Evolutionary conservation across 2,797 vertebrate species (phyloP), one percentile per base, ranked within the genome.

Genomic region (Chromis chromis): DNA sequence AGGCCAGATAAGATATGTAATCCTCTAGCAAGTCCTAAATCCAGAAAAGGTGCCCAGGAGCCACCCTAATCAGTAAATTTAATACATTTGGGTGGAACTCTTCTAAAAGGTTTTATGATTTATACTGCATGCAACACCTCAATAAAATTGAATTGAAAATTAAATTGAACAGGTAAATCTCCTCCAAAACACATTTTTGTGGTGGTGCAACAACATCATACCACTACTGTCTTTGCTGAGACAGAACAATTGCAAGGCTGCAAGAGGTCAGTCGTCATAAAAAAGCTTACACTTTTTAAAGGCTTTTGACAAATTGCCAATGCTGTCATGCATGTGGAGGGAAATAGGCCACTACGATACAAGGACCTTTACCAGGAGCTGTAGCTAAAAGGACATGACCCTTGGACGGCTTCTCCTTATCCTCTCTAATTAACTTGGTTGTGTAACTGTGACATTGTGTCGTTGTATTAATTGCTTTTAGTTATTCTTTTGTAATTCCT

Each of bases 401-500:
- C 2, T 33, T 27, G 46, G 19, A 24, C 54, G 36, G 36, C 42
- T 39, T 17, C 22, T 48, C 40, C 12, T 36, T 27, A 24, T 60
- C 1, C 27, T 50, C 33, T 55, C 5, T 11, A 48, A 10, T 1
- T 17, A n/a, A 25, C 3, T 42, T 64, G 44, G 33, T 48, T 74
- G 49, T 42, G 9, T 36, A 28, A 64, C 50, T 33, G 40, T 66
- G 40, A 71, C 59, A 53, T 72, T 9, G 7, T 31, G 31, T 31
- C 22, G 44, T 42, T 19, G 46, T 17, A 28, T 25, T 13, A 61
- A 56, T 46, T 19, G 27, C 10, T 25, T 64, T 44, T n/a, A 53
- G 1, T 66, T 53, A 48, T 61, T 64, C 11, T 0, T 39, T 64
- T 16, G 50, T 42, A n/a, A 31, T 11, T 31, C 19, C 33, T n/a